Evolutionary conservation across 1,140 invertebrate genomes (phyloP).

Genomic region (Ganaspis sp.): DNA sequence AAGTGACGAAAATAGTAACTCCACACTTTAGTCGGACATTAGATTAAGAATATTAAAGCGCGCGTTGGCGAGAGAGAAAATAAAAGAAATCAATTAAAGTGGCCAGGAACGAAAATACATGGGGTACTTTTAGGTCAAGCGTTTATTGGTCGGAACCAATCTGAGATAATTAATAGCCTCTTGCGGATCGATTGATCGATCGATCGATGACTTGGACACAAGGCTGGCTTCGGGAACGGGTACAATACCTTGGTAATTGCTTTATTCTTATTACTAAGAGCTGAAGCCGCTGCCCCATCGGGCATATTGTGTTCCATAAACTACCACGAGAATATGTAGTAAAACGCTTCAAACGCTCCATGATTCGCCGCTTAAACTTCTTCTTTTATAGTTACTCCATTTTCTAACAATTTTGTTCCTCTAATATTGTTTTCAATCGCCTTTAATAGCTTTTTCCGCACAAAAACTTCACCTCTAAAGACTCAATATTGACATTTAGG

Average conservation of each 20-base stretch:
- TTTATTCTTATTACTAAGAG: constrained; percentile 59
- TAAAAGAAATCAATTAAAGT: not conserved
- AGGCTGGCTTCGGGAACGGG: constrained; percentile 29
- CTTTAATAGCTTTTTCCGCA: not conserved
- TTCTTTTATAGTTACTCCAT: constrained; percentile 32
- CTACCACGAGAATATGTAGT: constrained; percentile 22
- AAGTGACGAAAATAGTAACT: no score
- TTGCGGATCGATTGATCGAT: constrained; percentile 54
- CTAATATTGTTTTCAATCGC: not conserved
- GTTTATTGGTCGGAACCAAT: constrained; percentile 60
- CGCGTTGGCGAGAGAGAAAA: not conserved
- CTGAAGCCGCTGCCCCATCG: constrained; percentile 21
- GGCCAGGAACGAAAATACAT: constrained; percentile 52
- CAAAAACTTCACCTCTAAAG: not conserved
- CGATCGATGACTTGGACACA: not conserved
- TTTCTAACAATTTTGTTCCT: constrained; percentile 10
- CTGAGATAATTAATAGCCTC: constrained; percentile 65
- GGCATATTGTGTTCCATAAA: constrained; percentile 45
- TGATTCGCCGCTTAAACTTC: not conserved
- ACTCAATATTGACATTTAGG: no score
- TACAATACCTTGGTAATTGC: constrained; percentile 58
- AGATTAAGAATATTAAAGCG: no score
- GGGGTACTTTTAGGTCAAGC: constrained; percentile 56
- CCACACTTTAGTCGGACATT: no score
- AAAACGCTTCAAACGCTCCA: not conserved